Evolutionary conservation across 1,140 invertebrate genomes (phyloP), one percentile per base, ranked within the genome.

Genomic region (Holcopasites calliopsidis): DNA sequence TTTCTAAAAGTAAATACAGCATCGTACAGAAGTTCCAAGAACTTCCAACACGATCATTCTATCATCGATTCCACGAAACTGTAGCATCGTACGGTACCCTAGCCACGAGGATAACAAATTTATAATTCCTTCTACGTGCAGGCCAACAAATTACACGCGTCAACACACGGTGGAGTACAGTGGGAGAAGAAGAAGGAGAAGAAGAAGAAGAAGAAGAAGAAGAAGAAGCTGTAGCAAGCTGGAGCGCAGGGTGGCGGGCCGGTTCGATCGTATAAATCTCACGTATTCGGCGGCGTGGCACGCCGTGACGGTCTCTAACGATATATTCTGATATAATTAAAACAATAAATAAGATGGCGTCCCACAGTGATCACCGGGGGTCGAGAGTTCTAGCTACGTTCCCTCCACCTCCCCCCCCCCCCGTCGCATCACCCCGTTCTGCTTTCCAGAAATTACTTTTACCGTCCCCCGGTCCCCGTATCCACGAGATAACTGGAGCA

Each of bases 281-380:
- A 83, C 85, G 89, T 85, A 89, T 90, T 91, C 87, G 90, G 90
- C 89, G 87, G 88, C 87, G 86, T 87, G 85, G 86, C 85, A 86
- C 86, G 82, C 79, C 86, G 82, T 88, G 88, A 90, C 88, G 88
- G 86, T 73, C 85, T 91, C 90, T 92, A 91, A 91, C 90, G 90
- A 92, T 91, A 92, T 91, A 92, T 91, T 91, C 89, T 88, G 90
- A 91, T 91, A 91, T 92, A 92, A 92, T 91, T 91, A 92, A 91
- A 92, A 92, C 91, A 92, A 92, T 92, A 92, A 92, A 92, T 92
- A 92, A 92, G 89, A 91, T 91, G 90, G 90, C 90, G 84, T 89
- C 91, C 91, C 80, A 90, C 90, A 85, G 90, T 80, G 90, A 91
- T 85, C 90, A 83, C 84, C 89, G 86, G 90, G 90, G 91, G 89